These are phyloP conservation scores for Neoniphon sammara DNA, from an alignment of 2,797 vertebrate genomes.

Conservation along the genomic window DNA sequence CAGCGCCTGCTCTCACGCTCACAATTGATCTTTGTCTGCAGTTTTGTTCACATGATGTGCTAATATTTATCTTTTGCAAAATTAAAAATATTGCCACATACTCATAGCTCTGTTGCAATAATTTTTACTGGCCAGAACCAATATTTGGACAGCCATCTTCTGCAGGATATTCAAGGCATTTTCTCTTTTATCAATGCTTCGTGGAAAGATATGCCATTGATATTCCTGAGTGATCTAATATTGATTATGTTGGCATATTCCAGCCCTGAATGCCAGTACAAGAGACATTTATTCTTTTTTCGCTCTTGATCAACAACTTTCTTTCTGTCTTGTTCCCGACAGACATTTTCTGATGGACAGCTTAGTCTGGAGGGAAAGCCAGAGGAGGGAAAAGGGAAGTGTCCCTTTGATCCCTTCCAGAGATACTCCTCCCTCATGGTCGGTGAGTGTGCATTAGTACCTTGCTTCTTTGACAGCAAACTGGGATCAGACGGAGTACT, in stretches of 20 bases:
- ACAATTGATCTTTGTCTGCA: neutral
- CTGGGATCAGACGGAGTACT: neutral
- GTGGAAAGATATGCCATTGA: neutral
- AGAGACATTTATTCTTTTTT: no score
- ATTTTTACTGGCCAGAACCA: no score
- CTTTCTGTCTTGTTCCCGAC: constrained; percentile 24
- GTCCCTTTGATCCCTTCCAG: constrained; percentile 86
- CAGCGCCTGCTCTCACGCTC: neutral
- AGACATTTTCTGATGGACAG: constrained; percentile 79
- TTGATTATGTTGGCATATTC: neutral
- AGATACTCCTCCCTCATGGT: constrained; percentile 84
- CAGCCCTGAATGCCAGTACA: neutral
- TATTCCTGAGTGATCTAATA: no score
- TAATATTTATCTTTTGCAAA: neutral
- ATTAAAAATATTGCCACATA: no score
- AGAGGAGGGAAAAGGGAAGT: constrained; percentile 85
- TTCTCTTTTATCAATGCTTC: neutral
- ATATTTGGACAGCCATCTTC: no score
- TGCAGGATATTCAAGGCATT: neutral
- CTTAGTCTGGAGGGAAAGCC: constrained; percentile 78
- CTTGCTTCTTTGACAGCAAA: no score
- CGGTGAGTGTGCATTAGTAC: constrained; percentile 75
- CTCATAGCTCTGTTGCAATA: no score
- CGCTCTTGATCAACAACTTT: neutral
- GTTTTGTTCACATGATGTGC: neutral